These are phyloP conservation scores for Atrina japonica DNA, from an alignment of 2,888 invertebrate species.

Conservation along the genomic window DNA sequence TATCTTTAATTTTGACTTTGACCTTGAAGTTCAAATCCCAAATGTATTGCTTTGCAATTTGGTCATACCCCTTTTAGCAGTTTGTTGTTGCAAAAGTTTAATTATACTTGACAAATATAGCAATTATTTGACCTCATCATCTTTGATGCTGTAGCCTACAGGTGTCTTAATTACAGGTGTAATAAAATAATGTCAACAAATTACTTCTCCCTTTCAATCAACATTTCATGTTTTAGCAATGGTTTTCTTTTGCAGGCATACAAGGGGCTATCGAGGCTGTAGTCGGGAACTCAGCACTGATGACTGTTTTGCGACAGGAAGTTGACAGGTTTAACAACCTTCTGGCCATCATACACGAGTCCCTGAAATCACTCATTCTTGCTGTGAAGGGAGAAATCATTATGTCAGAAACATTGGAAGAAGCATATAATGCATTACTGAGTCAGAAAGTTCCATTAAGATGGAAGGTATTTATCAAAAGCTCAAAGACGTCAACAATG, in stretches of 20 bases:
- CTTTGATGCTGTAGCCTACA: too few relatives aligned
- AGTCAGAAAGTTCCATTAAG: constrained; percentile 75
- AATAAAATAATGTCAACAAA: too few relatives aligned
- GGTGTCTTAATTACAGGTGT: too few relatives aligned
- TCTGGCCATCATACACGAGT: constrained; percentile 71
- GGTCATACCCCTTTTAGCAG: too few relatives aligned
- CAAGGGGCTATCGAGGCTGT: constrained; percentile 63
- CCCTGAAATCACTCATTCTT: constrained; percentile 68
- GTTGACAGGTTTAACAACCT: constrained; percentile 78
- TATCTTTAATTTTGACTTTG: too few relatives aligned
- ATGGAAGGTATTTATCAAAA: constrained; percentile 80
- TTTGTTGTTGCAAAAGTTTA: too few relatives aligned
- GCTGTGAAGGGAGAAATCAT: constrained; percentile 79
- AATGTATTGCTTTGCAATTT: too few relatives aligned
- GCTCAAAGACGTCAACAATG: background rate
- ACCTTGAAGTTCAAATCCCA: too few relatives aligned
- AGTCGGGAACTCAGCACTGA: constrained; percentile 76
- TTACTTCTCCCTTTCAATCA: too few relatives aligned
- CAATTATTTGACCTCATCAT: too few relatives aligned
- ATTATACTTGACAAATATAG: too few relatives aligned
- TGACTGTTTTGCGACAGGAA: constrained; percentile 79
- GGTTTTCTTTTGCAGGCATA: constrained; percentile 67
- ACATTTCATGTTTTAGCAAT: too few relatives aligned
- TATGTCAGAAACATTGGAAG: constrained; percentile 79
- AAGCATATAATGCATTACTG: constrained; percentile 77